Percentiles rank a stretch among this genome's conserved stretches.
phyloP scores from a whole-genome alignment of 37 sponge, comb jelly and placozoan species.

The Spongilla lacustris region DNA sequence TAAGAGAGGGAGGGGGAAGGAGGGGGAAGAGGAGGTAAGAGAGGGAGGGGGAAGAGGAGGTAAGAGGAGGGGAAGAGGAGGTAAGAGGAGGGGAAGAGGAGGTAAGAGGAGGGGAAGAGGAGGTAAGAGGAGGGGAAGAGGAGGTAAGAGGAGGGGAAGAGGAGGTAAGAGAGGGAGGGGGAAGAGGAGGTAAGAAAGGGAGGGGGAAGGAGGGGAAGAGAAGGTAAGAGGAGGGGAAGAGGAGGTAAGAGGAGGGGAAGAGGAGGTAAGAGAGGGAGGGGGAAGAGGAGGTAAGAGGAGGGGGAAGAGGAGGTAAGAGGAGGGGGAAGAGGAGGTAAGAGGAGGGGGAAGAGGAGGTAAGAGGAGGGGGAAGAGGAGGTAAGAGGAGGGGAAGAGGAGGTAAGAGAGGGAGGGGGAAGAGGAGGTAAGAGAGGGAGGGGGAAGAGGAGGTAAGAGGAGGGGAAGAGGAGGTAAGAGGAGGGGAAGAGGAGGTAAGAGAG shows the following conservation, averaged over 20 bases:
- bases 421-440: constrained; percentile 9
- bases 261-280: constrained; percentile 46
- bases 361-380: background rate
- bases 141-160: background rate
- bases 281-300: background rate
- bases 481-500: background rate
- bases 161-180: background rate
- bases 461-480: background rate
- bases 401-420: background rate
- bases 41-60: background rate
- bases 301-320: background rate
- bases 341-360: constrained; percentile 14
- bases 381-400: background rate
- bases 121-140: background rate
- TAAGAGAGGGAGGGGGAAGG: too few species aligned
- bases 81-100: background rate
- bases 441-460: background rate
- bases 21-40: too few species aligned
- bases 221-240: background rate
- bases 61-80: background rate
- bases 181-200: background rate
- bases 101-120: background rate
- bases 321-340: background rate
- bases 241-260: background rate
- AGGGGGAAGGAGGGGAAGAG: constrained; percentile 6